Percentiles rank a stretch among this genome's conserved stretches.
Conservation (phyloP, 2,888 invertebrate species). For the Keiferia lycopersicella region DNA sequence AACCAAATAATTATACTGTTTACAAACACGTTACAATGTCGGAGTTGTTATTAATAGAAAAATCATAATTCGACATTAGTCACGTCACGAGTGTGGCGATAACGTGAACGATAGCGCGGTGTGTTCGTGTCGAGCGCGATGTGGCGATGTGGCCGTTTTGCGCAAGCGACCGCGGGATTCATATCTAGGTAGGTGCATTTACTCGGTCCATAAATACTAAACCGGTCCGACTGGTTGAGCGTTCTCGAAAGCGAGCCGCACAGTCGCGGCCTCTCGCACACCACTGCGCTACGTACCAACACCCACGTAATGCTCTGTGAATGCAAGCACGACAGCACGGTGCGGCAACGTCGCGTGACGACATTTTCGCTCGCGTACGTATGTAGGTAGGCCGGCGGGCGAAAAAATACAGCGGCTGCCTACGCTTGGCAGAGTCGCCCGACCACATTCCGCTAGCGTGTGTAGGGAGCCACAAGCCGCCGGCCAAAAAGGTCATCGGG, state of each 20-base stretch:
- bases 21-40: constrained; percentile 54
- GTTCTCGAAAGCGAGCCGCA: constrained; percentile 78
- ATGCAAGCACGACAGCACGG: constrained; percentile 73
- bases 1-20: constrained; percentile 41
- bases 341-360: constrained; percentile 82
- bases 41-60: constrained; percentile 50
- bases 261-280: constrained; percentile 74
- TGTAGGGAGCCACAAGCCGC: constrained; percentile 62
- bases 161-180: constrained; percentile 71
- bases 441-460: constrained; percentile 79
- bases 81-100: constrained; percentile 56
- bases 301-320: constrained; percentile 73
- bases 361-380: constrained; percentile 81
- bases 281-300: constrained; percentile 63
- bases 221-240: constrained; percentile 78
- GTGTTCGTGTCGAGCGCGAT: constrained; percentile 57
- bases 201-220: constrained; percentile 78
- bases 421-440: constrained; percentile 77
- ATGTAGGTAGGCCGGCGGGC: constrained; percentile 74
- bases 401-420: constrained; percentile 78
- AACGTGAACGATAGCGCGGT: constrained; percentile 54
- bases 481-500: constrained; percentile 76
- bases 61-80: constrained; percentile 49
- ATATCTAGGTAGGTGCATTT: constrained; percentile 78
- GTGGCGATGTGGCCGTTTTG: constrained; percentile 64